A percentile compares a stretch with the other conserved stretches of the same genome.
These are phyloP conservation scores for Alauda arvensis DNA, from an alignment of 2,797 vertebrate genomes.

Conservation along the genomic window DNA sequence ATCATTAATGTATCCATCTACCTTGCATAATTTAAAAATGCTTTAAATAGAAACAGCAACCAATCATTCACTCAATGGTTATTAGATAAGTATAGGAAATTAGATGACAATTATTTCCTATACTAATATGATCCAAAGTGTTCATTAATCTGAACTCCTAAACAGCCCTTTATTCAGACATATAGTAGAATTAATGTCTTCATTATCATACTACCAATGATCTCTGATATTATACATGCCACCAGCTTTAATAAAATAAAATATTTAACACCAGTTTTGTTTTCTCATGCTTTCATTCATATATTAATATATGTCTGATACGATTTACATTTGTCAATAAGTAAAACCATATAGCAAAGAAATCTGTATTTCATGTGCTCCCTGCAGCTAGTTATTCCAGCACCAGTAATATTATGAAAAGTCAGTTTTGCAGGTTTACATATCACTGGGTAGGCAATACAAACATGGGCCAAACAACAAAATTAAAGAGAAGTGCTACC, in stretches of 20 bases:
- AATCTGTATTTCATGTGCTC: neutral
- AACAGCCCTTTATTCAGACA: neutral
- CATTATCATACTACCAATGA: neutral
- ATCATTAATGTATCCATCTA: neutral
- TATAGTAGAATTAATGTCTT: neutral
- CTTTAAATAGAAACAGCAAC: neutral
- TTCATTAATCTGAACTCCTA: neutral
- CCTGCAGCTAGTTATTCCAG: neutral
- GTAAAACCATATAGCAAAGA: neutral
- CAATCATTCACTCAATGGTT: neutral
- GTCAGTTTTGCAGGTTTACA: neutral
- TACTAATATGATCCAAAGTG: neutral
- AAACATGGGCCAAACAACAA: neutral
- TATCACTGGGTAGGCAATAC: neutral
- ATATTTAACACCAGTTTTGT: neutral
- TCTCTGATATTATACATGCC: neutral
- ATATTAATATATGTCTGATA: neutral
- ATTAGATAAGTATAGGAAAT: conserved; percentile 36
- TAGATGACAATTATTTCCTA: neutral
- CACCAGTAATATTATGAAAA: accelerated
- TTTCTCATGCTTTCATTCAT: neutral
- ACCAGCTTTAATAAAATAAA: neutral
- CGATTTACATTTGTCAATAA: neutral
- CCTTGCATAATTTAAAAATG: neutral
- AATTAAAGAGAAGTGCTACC: neutral